phyloP scores from a whole-genome alignment of 2,888 invertebrate genomes.

The Eucriotettix oculatus region DNA sequence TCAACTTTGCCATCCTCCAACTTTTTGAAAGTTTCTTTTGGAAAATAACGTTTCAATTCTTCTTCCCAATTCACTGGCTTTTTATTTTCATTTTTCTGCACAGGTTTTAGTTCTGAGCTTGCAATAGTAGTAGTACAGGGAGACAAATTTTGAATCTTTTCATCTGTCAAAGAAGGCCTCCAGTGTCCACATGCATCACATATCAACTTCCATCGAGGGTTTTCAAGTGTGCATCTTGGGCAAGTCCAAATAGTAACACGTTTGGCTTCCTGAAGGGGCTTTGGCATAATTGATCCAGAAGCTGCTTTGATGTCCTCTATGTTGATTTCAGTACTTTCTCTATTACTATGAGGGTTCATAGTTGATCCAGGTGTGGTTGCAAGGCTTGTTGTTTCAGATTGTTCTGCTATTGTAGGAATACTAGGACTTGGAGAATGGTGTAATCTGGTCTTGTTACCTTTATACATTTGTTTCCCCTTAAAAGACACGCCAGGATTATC shows the following conservation, averaged over 20 bases:
- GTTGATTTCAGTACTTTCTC: background rate
- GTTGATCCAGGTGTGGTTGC: constrained; percentile 8
- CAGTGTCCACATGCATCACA: constrained; percentile 41
- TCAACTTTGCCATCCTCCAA: too few species aligned
- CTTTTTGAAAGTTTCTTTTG: background rate
- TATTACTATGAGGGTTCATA: background rate
- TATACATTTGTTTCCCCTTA: constrained; percentile 6
- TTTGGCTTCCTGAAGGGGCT: background rate
- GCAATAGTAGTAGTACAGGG: too few species aligned
- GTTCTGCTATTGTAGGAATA: constrained; percentile 18
- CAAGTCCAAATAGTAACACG: constrained; percentile 32
- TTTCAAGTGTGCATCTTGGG: constrained; percentile 39
- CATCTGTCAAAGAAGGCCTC: constrained; percentile 23
- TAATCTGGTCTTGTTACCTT: constrained; percentile 9
- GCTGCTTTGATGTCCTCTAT: background rate
- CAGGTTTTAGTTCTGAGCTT: too few species aligned
- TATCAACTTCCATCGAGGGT: constrained; percentile 41
- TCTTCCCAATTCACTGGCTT: constrained; percentile 16
- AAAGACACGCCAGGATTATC: constrained; percentile 4
- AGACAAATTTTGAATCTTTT: background rate
- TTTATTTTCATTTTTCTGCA: background rate
- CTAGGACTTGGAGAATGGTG: constrained; percentile 17
- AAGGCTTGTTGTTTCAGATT: constrained; percentile 14
- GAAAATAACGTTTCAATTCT: constrained; percentile 18
- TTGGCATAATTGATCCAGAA: background rate